Base-by-base conservation (phyloP, 1,140 invertebrate species). In the Zeugodacus cucurbitae region DNA sequence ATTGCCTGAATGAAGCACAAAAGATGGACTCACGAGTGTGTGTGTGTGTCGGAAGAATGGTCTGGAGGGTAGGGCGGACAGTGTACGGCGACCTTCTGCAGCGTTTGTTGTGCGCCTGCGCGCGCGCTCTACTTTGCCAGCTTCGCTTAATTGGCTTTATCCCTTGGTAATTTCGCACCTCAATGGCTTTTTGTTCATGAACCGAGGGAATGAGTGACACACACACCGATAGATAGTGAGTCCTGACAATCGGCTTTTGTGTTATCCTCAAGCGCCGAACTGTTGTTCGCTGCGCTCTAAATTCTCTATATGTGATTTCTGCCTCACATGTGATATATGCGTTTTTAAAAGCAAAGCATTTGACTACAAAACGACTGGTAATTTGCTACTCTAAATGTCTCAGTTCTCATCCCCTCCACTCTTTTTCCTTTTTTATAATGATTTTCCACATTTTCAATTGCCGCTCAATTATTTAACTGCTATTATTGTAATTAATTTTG, bases 151-250 rank as follows among this genome's bases (percentile, higher is more conserved):
- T 82, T 91, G 89, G 90, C 91, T 92, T 92, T 92, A 92, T 92
- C 91, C 91, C 91, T 92, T 92, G 90, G 91, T 92, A 92, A 92
- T 92, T 92, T 92, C 78, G 91, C 91, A 92, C 90, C 91, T 92
- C 91, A 92, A 92, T 92, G 91, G 86, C 88, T 91, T 88, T 89
- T 90, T 90, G 74, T 82, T 48, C 41, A 14, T 8, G n/a, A 37
- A 74, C 22, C 22, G 37, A 29, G 32, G 22, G 41, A 82, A 48
- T 48, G 41, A 17, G 48, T 29, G 3, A 48, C 14, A 26, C 22
- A 17, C 10, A 48, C 41, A 29, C 10, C 3, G 3, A 14, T 2
- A 54, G 74, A 2, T 26, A 26, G 74, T n/a, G 11, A 48, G 6
- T 22, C 34, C n/a, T n/a, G 67, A 74, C 70, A 74, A 54, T 44